Evolutionary conservation across 2,113 vertebrate species (phyloP).

Genomic region (Ornithorhynchus anatinus): DNA sequence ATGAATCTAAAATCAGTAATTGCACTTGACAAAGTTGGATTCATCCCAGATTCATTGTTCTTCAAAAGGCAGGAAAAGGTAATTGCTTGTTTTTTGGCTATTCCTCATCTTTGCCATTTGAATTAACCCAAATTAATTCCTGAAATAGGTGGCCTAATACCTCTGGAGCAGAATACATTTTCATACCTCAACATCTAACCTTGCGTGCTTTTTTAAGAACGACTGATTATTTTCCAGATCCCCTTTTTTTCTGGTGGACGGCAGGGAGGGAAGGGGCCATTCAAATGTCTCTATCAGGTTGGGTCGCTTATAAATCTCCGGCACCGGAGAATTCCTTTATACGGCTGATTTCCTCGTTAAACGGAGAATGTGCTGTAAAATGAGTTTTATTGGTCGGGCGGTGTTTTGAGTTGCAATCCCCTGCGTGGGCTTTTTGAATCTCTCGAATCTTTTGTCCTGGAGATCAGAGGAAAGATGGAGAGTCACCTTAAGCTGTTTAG

Average conservation of each 20-base stretch:
- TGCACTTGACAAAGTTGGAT: slow-evolving; percentile 61
- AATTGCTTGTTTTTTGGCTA: slow-evolving; percentile 68
- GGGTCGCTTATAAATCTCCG: slow-evolving; percentile 23
- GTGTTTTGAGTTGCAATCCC: slow-evolving; percentile 51
- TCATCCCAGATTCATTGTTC: slow-evolving; percentile 69
- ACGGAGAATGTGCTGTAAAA: slow-evolving; percentile 55
- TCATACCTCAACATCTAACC: background rate
- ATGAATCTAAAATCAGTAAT: slow-evolving; percentile 49
- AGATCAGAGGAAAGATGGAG: slow-evolving; percentile 35
- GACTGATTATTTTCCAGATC: slow-evolving; percentile 11
- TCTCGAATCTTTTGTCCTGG: slow-evolving; percentile 55
- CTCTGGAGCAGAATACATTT: slow-evolving; percentile 1
- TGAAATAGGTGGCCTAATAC: slow-evolving; percentile 53
- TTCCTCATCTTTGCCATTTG: slow-evolving; percentile 56
- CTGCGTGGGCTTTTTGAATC: slow-evolving; percentile 38
- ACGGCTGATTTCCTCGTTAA: slow-evolving; percentile 56
- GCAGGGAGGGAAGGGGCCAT: no score
- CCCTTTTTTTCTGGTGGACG: no score
- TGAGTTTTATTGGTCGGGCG: slow-evolving; percentile 59
- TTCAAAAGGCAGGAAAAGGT: slow-evolving; percentile 72
- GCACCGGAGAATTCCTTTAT: slow-evolving; percentile 3
- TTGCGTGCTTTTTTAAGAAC: background rate
- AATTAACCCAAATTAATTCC: slow-evolving; percentile 65
- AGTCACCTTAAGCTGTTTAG: background rate
- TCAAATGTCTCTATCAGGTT: background rate